Conservation (phyloP, 2,888 invertebrate genomes). For the Machimus rusticus region DNA sequence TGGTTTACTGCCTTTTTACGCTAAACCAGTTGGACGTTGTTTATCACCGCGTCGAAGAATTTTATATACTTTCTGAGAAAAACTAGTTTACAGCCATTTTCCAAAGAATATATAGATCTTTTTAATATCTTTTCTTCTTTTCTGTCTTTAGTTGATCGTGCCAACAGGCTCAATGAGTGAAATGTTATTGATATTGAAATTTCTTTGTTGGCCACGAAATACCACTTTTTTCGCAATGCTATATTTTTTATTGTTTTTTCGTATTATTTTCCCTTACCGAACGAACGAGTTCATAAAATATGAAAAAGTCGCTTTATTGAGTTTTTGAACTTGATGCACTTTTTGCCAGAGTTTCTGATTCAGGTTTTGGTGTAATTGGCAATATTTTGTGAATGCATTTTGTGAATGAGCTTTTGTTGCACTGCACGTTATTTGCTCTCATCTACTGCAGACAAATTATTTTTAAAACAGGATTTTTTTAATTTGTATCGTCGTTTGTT, state of each 20-base stretch:
- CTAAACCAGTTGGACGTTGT: not conserved
- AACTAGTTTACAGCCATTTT: not conserved
- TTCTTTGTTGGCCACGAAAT: not conserved
- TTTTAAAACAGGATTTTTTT: not conserved
- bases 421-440: not conserved
- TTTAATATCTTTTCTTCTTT: not conserved
- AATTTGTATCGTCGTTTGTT: not conserved
- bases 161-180: not conserved
- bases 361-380: not conserved
- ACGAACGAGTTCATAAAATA: not conserved
- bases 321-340: not conserved
- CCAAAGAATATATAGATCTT: not conserved
- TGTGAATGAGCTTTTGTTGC: not conserved
- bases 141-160: not conserved
- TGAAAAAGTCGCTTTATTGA: not conserved
- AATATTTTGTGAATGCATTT: not conserved
- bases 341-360: not conserved
- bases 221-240: not conserved
- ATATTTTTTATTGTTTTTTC: not conserved
- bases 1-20: not conserved
- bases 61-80: not conserved
- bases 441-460: not conserved
- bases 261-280: not conserved
- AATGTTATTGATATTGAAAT: not conserved
- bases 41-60: not conserved